Percentiles rank a stretch among this genome's conserved stretches.
These are phyloP conservation scores for Calliopsis andreniformis DNA, from an alignment of 1,140 invertebrate species.

Conservation along the genomic window DNA sequence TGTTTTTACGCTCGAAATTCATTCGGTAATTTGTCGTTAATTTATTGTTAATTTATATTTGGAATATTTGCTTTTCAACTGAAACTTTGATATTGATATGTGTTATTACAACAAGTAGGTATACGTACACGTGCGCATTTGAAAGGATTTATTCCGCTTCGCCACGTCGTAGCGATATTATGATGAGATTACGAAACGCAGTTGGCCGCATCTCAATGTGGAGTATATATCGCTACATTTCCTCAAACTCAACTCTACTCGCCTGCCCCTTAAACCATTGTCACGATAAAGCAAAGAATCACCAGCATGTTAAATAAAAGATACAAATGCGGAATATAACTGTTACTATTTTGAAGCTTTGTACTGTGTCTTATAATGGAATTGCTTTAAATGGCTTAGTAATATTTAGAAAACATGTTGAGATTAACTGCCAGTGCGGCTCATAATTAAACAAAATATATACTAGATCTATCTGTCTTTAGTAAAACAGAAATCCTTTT, in stretches of 20 bases:
- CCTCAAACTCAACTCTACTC: constrained; percentile 59
- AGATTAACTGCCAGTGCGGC: too few species aligned
- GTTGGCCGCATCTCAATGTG: constrained; percentile 80
- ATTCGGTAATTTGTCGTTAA: background rate
- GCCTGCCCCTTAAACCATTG: constrained; percentile 49
- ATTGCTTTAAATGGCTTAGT: too few species aligned
- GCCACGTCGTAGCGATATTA: constrained; percentile 80
- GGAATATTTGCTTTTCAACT: constrained; percentile 44
- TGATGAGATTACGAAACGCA: constrained; percentile 80
- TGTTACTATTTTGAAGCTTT: background rate
- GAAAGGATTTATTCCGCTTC: constrained; percentile 78
- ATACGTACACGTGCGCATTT: constrained; percentile 61
- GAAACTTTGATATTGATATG: constrained; percentile 52
- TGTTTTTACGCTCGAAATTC: too few species aligned
- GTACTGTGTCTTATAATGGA: background rate
- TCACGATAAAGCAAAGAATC: constrained; percentile 27
- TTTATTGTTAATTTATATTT: background rate
- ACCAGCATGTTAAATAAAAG: constrained; percentile 3
- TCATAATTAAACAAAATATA: too few species aligned
- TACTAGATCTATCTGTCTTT: too few species aligned
- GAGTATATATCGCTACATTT: constrained; percentile 72
- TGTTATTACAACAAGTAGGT: constrained; percentile 70
- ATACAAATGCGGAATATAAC: background rate
- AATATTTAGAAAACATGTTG: too few species aligned
- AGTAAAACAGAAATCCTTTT: too few species aligned